phyloP scores from a whole-genome alignment of 1,140 invertebrate genomes.

The Macrosteles quadrilineatus region DNA sequence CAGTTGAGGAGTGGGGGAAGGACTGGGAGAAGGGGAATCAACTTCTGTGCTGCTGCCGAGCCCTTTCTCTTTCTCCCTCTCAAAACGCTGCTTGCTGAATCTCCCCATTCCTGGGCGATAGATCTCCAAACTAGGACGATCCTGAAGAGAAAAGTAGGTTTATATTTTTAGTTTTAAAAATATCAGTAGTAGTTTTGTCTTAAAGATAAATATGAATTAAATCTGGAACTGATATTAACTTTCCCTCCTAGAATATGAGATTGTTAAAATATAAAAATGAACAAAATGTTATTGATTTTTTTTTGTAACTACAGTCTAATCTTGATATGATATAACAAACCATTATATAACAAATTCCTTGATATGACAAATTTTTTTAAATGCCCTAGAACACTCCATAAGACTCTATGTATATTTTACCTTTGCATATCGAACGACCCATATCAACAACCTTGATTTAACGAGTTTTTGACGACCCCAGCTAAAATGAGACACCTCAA shows the following conservation, averaged over 20 bases:
- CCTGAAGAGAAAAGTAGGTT: conserved; percentile 54
- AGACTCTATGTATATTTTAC: no score
- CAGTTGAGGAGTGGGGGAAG: conserved; percentile 34
- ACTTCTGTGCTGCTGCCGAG: conserved; percentile 39
- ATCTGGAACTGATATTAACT: neutral
- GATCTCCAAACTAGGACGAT: conserved; percentile 69
- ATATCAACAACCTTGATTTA: no score
- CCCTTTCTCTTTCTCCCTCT: conserved; percentile 57
- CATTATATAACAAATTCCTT: no score
- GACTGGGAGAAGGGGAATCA: conserved; percentile 39
- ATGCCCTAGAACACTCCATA: no score
- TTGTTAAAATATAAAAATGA: neutral
- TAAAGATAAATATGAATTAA: conserved; percentile 32
- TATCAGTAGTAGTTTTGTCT: no score
- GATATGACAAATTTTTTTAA: no score
- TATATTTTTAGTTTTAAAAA: conserved; percentile 28
- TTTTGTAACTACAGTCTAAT: no score
- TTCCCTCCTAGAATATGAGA: no score
- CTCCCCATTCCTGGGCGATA: conserved; percentile 74
- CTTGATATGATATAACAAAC: no score
- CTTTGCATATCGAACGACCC: no score
- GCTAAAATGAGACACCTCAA: no score
- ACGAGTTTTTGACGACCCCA: no score
- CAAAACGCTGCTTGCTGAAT: conserved; percentile 64
- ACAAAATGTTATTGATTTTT: neutral